Base-by-base conservation (phyloP, 2,113 vertebrate genomes). In the Excalfactoria chinensis region DNA sequence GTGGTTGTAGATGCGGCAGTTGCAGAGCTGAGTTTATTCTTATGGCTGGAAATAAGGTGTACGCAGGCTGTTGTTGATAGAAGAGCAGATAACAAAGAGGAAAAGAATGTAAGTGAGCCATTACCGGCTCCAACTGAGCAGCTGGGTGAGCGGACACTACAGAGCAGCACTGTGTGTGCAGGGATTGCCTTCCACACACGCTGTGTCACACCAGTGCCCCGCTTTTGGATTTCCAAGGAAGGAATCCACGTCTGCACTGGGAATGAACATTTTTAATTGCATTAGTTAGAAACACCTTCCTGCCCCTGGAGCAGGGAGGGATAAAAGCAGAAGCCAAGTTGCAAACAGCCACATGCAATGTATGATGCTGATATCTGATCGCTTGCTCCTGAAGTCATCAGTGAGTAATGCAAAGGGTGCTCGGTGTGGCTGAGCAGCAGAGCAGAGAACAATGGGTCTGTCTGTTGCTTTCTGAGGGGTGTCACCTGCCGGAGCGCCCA, bases 401-500 rank as follows among this genome's bases (percentile, higher is more conserved):
- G 16, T 1, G 6, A 11, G 56, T 58, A 21, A 58, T 58, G 32
- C 56, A 11, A n/a, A n/a, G n/a, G 56, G 56, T n/a, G 32, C n/a
- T 58, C 21, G 56, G 34, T 28, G 30, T 35, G 56, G 26, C 56
- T 21, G 14, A 3, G 6, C 40, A 22, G 4, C 34, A 16, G 84
- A 53, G 46, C 46, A 25, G 53, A 66, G 34, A 16, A 44, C 48
- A 51, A 11, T 26, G 26, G 8, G 15, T 34, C 62, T 56, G 73
- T 66, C 49, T 40, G 34, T 25, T 76, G 66, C 37, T 37, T n/a
- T 86, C 86, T 0, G 8, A 85, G 69, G 55, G 78, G 62, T 89
- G 93, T 76, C 93, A 37, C 93, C 87, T 75, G 48, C 88, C 86
- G 0, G 63, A 91, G 85, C 30, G 60, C 56, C 78, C 94, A 79